A percentile compares a stretch with the other conserved stretches of the same genome.
Conservation (phyloP, 2,797 vertebrate genomes). For the Synanceia verrucosa region DNA sequence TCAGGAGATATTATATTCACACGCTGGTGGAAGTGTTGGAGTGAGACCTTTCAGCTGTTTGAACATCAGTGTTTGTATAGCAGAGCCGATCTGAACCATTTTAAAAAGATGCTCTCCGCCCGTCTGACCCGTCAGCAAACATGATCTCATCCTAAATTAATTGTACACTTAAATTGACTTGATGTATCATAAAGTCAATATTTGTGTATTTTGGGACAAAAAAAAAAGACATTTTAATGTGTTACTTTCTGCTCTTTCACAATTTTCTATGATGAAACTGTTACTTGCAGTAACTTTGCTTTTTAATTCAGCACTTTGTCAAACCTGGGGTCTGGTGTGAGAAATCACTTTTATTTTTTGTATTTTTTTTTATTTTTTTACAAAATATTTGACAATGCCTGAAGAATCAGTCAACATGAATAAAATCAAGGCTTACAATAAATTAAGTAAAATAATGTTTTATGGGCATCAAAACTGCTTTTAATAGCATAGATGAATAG, state of each 20-base stretch:
- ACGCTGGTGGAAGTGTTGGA: not conserved
- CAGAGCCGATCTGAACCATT: constrained; percentile 13
- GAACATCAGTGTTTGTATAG: constrained; percentile 19
- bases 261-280: not conserved
- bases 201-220: not conserved
- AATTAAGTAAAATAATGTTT: not conserved
- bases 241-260: not conserved
- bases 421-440: not conserved
- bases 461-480: not conserved
- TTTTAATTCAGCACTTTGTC: too few relatives aligned
- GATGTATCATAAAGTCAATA: not conserved
- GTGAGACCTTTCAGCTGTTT: constrained; percentile 13
- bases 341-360: not conserved
- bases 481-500: not conserved
- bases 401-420: not conserved
- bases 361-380: too few relatives aligned
- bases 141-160: constrained; percentile 7
- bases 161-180: too few relatives aligned
- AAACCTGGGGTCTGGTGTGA: not conserved
- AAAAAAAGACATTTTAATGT: not conserved
- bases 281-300: not conserved
- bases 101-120: constrained; percentile 25
- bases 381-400: not conserved
- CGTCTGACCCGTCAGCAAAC: not conserved
- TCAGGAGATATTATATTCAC: constrained; percentile 12